phyloP scores from a whole-genome alignment of 2,797 vertebrate species.

The Pteronotus mesoamericanus region DNA sequence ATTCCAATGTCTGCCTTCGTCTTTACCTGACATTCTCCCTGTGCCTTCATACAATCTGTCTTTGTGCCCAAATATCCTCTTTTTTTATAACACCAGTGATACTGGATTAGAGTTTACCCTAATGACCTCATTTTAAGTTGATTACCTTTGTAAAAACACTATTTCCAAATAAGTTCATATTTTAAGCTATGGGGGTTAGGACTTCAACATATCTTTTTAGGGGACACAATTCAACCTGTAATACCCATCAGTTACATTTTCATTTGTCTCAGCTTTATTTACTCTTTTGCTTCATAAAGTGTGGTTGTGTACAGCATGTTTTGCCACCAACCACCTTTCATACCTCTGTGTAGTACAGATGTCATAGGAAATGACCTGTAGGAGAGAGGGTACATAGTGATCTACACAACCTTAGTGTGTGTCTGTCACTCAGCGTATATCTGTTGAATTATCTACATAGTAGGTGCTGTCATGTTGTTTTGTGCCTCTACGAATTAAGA shows the following conservation, averaged over 20 bases:
- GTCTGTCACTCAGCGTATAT: background rate
- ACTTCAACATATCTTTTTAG: background rate
- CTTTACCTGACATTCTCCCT: background rate
- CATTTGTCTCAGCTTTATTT: conserved; percentile 1
- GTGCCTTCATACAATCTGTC: background rate
- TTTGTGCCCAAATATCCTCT: background rate
- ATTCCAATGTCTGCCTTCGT: background rate
- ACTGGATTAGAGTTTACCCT: background rate
- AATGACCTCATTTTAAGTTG: background rate
- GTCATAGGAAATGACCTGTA: background rate
- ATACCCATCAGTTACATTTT: background rate
- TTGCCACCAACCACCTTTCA: background rate
- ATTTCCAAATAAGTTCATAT: background rate
- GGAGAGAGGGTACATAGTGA: background rate
- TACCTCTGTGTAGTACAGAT: background rate
- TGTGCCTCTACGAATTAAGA: background rate
- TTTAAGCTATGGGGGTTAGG: background rate
- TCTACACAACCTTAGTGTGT: background rate
- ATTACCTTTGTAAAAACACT: background rate
- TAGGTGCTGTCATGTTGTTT: background rate
- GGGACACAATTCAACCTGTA: background rate
- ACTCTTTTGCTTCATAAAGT: background rate
- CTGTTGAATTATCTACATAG: background rate
- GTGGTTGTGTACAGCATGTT: background rate
- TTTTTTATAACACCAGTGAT: background rate